Evolutionary conservation across 2,113 vertebrate species (phyloP).

Genomic region (Ceratotherium simum): DNA sequence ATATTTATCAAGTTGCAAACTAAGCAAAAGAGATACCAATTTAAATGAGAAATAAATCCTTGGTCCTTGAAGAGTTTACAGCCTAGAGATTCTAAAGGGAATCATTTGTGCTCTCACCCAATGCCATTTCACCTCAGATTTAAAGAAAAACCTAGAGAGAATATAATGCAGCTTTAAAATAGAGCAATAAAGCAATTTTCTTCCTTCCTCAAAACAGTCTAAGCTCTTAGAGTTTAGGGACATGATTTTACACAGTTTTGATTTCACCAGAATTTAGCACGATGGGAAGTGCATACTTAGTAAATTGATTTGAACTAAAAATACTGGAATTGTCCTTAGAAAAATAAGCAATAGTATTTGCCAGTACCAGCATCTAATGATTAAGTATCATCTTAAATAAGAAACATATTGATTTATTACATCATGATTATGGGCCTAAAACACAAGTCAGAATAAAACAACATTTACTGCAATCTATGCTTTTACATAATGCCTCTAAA

Average conservation of each 20-base stretch:
- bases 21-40: not conserved
- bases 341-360: conserved; percentile 28
- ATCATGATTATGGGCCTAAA: not conserved
- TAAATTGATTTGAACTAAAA: conserved; percentile 61
- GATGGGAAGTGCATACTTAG: not conserved
- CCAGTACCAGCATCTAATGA: not conserved
- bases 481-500: conserved; percentile 50
- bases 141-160: not conserved
- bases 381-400: conserved; percentile 51
- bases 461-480: conserved; percentile 16
- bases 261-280: conserved; percentile 15
- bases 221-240: not conserved
- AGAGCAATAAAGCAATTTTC: conserved; percentile 27
- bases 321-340: conserved; percentile 37
- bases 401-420: conserved; percentile 56
- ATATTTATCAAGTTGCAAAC: conserved; percentile 10
- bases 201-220: not conserved
- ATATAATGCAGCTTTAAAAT: conserved; percentile 47
- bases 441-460: conserved; percentile 30
- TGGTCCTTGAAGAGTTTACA: not conserved
- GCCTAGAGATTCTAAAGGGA: not conserved
- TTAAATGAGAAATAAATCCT: conserved; percentile 12
- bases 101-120: not conserved
- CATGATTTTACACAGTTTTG: conserved; percentile 50
- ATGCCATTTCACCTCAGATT: not conserved